Conservation (phyloP, 2,113 vertebrate genomes). For the Mormyrus lacerda region DNA sequence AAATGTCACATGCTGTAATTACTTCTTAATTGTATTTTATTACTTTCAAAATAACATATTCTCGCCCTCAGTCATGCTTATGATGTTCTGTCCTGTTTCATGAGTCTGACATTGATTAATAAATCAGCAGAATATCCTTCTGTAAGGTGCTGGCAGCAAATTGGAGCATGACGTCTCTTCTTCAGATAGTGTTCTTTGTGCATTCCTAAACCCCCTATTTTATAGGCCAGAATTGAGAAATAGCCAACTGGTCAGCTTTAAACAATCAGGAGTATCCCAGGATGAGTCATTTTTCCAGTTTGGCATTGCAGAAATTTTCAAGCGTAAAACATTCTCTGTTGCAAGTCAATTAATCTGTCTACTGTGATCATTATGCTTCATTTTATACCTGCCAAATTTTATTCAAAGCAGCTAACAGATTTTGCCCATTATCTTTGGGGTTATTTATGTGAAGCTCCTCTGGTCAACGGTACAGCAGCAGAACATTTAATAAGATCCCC, state of each 20-base stretch:
- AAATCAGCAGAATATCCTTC: conserved; percentile 8
- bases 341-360: neutral
- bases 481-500: neutral
- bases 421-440: neutral
- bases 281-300: neutral
- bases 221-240: neutral
- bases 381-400: neutral
- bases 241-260: neutral
- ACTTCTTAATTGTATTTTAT: conserved; percentile 21
- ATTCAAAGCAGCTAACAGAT: neutral
- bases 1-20: conserved; percentile 17
- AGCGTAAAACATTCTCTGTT: neutral
- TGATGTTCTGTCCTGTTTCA: conserved; percentile 5
- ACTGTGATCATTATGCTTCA: neutral
- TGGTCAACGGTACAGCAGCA: neutral
- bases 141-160: neutral
- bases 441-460: neutral
- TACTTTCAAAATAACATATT: conserved; percentile 14
- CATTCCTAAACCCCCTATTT: neutral
- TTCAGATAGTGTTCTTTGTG: neutral
- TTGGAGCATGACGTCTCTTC: neutral
- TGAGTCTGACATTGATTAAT: conserved; percentile 15
- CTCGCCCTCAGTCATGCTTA: conserved; percentile 6
- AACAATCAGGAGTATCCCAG: neutral
- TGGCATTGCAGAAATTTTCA: neutral